Conservation (phyloP, 1,140 invertebrate species). For the Maconellicoccus hirsutus region DNA sequence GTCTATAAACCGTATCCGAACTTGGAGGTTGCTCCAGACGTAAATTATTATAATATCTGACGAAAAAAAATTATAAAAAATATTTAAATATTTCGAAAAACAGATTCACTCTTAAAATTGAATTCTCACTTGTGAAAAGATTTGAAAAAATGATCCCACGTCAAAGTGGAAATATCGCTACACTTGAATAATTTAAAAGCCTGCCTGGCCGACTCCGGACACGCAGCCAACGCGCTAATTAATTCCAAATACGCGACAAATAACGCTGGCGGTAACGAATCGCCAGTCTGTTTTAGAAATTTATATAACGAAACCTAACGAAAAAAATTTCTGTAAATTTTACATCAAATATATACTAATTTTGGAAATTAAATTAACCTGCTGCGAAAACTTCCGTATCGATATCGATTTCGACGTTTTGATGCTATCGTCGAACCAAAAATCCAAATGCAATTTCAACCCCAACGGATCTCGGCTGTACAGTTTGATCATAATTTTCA, state of each 20-base stretch:
- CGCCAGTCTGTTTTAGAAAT: constrained; percentile 77
- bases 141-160: constrained; percentile 81
- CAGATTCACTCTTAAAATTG: constrained; percentile 23
- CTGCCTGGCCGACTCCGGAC: constrained; percentile 56
- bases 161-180: constrained; percentile 32
- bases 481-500: constrained; percentile 62
- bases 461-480: constrained; percentile 62
- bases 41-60: constrained; percentile 42
- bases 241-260: constrained; percentile 81
- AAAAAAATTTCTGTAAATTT: too few relatives aligned
- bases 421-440: constrained; percentile 57
- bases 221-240: constrained; percentile 66
- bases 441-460: constrained; percentile 61
- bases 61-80: constrained; percentile 25
- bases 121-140: constrained; percentile 65
- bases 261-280: constrained; percentile 68
- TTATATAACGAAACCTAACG: constrained; percentile 64
- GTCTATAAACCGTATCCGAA: constrained; percentile 51
- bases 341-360: neutral
- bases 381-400: neutral
- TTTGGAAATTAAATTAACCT: neutral
- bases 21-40: constrained; percentile 50
- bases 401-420: constrained; percentile 31
- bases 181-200: constrained; percentile 78
- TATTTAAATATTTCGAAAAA: constrained; percentile 16